Base-by-base conservation (phyloP, 2,113 vertebrate genomes). In the Poeciliopsis prolifica region DNA sequence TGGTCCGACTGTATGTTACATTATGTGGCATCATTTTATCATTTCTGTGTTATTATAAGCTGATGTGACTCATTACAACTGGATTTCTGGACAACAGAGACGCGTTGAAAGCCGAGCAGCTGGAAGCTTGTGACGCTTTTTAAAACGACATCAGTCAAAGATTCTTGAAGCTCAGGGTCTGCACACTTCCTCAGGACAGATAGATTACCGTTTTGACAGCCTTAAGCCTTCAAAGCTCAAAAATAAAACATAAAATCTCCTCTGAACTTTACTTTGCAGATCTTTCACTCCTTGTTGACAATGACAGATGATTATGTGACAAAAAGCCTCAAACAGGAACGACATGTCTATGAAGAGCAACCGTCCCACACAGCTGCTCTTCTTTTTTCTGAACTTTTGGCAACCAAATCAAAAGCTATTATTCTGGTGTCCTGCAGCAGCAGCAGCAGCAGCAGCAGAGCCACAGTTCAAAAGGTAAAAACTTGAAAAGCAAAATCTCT, bases 161-260 rank as follows among this genome's bases (percentile, higher is more conserved):
- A 66, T 61, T 61, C 72, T 78, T 28, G 75, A 87, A 87, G 65
- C 78, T 80, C 62, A 0, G 61, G 29, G 70, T 89, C 74, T 68
- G 65, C 78, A 58, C 68, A 26, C 73, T 72, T 86, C 77, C 74
- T 84, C 77, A 31, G 68, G 79, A 91, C 86, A 83, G 81, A 83
- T 44, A 86, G 86, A 91, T 88, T 91, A 88, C 70, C 77, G 74
- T 74, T 85, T 83, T 82, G 65, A 89, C 82, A 87, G 89, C 75
- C 48, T 48, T 75, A 91, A 89, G 72, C 80, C 85, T 71, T 86
- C 82, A 76, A 37, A 86, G 88, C 88, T 91, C 87, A 72, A 60
- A 70, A 65, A 77, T 8, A 11, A 70, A 82, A 65, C 63, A 29
- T 29, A 75, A 61, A 48, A 17, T 6, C 44, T 5, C 44, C 65